A percentile compares a stretch with the other conserved stretches of the same genome.
Evolutionary conservation across 2,888 invertebrate genomes (phyloP).

Genomic region (Acrobeloides nanus): DNA sequence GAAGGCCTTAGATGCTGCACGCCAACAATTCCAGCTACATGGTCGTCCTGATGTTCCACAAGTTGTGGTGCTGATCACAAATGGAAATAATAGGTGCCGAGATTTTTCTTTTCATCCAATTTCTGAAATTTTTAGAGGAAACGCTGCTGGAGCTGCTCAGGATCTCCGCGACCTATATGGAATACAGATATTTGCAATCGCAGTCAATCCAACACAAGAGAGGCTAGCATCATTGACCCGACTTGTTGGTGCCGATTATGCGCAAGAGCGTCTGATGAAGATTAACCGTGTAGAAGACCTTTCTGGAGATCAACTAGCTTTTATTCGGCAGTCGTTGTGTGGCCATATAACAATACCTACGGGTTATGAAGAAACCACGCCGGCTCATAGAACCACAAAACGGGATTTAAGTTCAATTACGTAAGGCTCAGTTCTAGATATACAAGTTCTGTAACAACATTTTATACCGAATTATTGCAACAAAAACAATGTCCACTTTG

Average conservation of each 20-base stretch:
- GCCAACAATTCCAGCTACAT: constrained; percentile 48
- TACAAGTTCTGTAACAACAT: no score
- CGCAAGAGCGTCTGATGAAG: constrained; percentile 23
- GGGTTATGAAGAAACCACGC: constrained; percentile 13
- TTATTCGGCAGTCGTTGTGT: constrained; percentile 25
- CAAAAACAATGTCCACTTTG: no score
- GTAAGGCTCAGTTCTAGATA: no score
- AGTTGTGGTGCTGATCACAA: constrained; percentile 47
- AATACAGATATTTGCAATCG: constrained; percentile 45
- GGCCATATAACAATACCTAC: constrained; percentile 19
- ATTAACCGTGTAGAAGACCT: constrained; percentile 26
- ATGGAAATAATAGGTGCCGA: constrained; percentile 40
- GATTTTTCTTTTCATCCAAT: constrained; percentile 2
- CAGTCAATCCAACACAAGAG: constrained; percentile 37
- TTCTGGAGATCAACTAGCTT: constrained; percentile 15
- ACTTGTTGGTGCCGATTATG: constrained; percentile 34
- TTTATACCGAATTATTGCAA: no score
- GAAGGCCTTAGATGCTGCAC: constrained; percentile 48
- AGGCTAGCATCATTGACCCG: constrained; percentile 35
- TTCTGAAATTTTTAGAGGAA: constrained; percentile 31
- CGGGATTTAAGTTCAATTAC: constrained; percentile 16
- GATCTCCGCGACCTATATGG: constrained; percentile 42
- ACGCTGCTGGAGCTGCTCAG: constrained; percentile 44
- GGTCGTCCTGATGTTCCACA: constrained; percentile 41
- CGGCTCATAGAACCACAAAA: constrained; percentile 17